Evolutionary conservation across 2,888 invertebrate species (phyloP), one percentile per base, ranked within the genome.

Genomic region (Rutpela maculata): DNA sequence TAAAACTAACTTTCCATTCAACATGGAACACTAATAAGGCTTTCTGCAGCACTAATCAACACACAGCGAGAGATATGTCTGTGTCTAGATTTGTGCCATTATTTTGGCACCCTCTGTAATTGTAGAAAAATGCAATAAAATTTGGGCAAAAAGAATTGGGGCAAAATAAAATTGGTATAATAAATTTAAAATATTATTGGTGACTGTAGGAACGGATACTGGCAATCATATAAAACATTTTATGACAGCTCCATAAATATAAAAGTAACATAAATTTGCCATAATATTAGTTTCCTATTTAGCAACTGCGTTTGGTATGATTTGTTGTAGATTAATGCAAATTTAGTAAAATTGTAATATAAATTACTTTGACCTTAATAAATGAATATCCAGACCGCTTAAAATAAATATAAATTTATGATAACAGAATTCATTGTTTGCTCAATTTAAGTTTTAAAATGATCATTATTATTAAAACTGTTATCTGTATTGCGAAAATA

Each of bases 281-380:
- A 19, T 62, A 59, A 50, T 17, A 69, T 75, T 63, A 68, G 69
- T 69, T 55, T 75, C 60, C 73, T 75, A 74, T 62, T 75, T 75
- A 67, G 65, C 72, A 78, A 75, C 73, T 74, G 72, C 75, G 66
- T 74, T 75, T 55, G 75, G 71, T 70, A 71, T 79, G 79, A 81
- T 81, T 81, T 79, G 79, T 81, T 79, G 71, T 74, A 78, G 73
- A 78, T 59, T 77, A 81, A 81, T 80, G 81, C 76, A 80, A 78
- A 80, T 81, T 81, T 78, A 80, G 78, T 81, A 75, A 81, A 81
- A 75, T 74, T 73, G 57, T 63, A 74, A 60, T 76, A 78, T 80
- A 78, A 81, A 79, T 81, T 81, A 80, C 57, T 75, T 65, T 72
- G 65, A 75, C 77, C 78, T 69, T 75, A 67, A 66, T 67, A 65